These are phyloP conservation scores for Aythya fuligula DNA, from an alignment of 2,797 vertebrate species.

Conservation along the genomic window DNA sequence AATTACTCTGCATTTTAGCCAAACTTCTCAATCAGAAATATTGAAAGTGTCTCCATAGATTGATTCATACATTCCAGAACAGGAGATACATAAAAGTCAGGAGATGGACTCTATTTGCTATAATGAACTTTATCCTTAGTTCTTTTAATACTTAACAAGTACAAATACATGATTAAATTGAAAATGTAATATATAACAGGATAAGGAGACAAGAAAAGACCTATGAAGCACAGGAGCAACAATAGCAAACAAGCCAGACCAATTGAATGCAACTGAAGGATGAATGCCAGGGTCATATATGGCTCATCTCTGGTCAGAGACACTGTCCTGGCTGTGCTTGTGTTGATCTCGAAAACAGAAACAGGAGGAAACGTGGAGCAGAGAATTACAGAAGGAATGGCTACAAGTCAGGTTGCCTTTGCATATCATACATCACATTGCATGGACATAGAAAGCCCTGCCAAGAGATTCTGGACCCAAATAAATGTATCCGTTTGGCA, in stretches of 20 bases:
- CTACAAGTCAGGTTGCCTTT: not conserved
- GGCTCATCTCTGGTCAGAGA: not conserved
- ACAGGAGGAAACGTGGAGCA: not conserved
- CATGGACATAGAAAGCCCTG: not conserved
- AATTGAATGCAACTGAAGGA: not conserved
- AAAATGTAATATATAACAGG: not conserved
- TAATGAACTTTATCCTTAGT: not conserved
- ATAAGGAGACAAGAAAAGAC: not conserved
- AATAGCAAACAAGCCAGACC: not conserved
- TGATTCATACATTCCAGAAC: not conserved
- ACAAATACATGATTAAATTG: not conserved
- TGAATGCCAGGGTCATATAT: not conserved
- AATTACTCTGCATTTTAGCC: not conserved
- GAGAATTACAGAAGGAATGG: not conserved
- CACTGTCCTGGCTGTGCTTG: fast-evolving
- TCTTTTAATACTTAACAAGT: not conserved
- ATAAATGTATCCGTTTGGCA: not conserved
- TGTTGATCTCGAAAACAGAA: not conserved
- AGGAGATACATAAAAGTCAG: not conserved
- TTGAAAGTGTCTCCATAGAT: not conserved
- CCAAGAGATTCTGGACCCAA: not conserved
- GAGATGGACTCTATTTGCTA: not conserved
- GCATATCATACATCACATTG: not conserved
- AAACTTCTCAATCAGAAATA: not conserved
- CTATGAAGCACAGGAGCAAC: not conserved